Evolutionary conservation across 92 coral and sea anemone genomes (phyloP), one percentile per base, ranked within the genome.

Genomic region (Epizoanthus scotinus): DNA sequence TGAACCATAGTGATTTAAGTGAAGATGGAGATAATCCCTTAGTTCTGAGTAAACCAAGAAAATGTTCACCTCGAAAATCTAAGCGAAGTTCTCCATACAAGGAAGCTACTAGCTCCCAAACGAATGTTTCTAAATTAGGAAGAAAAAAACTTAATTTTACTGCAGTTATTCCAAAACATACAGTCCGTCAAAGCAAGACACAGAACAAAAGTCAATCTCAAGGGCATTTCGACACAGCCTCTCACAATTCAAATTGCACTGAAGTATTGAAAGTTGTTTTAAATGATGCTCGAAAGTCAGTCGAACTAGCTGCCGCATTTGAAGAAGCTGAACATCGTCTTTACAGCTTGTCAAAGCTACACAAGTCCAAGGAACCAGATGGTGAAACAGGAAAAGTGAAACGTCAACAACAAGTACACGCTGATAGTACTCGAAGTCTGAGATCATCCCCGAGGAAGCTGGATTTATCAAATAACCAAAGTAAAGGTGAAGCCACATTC

Each of bases 261-360:
- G 34, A 40, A 20, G 25, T 80, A 6, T 6, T 87, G 65, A 64
- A 59, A 20, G 87, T 58, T 57, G 74, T 78, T 38, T 8, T 87
- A 17, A 56, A 71, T 10, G 90, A 87, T 87, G 77, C 44, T 38
- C 82, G 81, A 42, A 61, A 18, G 36, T 60, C 75, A 12, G 40
- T 63, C 24, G 54, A 28, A 7, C 87, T 83, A 54, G 47, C 34
- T 54, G 47, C 74, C 19, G 78, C 67, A 25, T 42, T 87, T 53
- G 38, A 8, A 1, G 87, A 61, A n/a, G 90, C 90, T 22, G 63
- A 78, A 47, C 22, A 34, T 17, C 84, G 90, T 14, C 22, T 78
- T 78, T 71, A 70, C 58, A 42, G 78, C 29, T 44, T 25, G 50
- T 53, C 50, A 63, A 2, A 71, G 28, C 10, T 15, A 10, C 19